Base-by-base conservation (phyloP, 2,113 vertebrate genomes). In the Pholis gunnellus region DNA sequence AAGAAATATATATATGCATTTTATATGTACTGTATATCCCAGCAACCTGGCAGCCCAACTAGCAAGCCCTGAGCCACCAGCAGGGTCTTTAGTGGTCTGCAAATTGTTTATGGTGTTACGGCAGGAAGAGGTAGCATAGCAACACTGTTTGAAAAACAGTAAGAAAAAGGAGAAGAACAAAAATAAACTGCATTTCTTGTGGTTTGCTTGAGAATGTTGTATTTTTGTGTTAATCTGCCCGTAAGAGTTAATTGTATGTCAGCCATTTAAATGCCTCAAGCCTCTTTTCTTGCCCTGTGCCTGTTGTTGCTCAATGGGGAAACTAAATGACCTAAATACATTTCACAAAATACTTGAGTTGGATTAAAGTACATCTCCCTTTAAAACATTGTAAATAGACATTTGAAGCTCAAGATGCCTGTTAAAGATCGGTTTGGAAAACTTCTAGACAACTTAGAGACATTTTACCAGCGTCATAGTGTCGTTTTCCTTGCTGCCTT, bases 101-200 rank as follows among this genome's bases (percentile, higher is more conserved):
- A 85, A 81, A 88, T 85, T 90, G 87, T 91, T 92, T 90, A 89
- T 79, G 75, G 75, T 86, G 73, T 82, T 80, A 83, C 61, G 31
- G 71, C 64, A 78, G 78, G 79, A 81, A 75, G 65, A 76, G 86
- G 88, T 92, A 82, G 89, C 89, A 57, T 85, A 84, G 90, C 81
- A 90, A 92, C 85, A 78, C 66, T 85, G 75, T 85, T 92, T 83
- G n/a, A 87, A 89, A 90, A 86, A 89, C 61, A 89, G 83, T 81
- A 79, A 66, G 76, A 82, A 77, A 34, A 79, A 65, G 46, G 87
- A 88, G 42, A 90, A 71, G 36, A 83, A 84, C 10, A 75, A 88
- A 87, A 88, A 90, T 89, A 91, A 92, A 90, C 83, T 86, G 10
- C 20, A 76, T 79, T 83, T 87, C 69, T 76, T 78, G 85, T 75